Conservation (phyloP, 2,888 invertebrate genomes). For the Adineta ricciae region DNA sequence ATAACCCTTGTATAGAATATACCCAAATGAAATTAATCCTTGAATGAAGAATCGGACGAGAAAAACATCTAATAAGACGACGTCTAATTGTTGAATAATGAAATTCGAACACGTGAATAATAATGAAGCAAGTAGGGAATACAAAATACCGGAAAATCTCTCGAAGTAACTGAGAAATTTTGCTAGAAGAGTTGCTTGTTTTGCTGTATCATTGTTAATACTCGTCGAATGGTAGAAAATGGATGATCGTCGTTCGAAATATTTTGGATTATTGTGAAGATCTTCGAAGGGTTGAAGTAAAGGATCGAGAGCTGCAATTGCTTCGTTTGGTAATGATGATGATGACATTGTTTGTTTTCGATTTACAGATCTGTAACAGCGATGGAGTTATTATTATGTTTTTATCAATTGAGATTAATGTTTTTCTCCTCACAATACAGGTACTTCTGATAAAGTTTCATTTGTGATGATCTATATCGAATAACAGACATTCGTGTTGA, state of each 20-base stretch:
- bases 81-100: background rate
- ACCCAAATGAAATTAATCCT: background rate
- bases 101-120: slow-evolving; percentile 2
- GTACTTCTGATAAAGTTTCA: too few relatives aligned
- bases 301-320: background rate
- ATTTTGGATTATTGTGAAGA: too few relatives aligned
- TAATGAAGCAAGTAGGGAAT: background rate
- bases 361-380: too few relatives aligned
- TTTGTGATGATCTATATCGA: background rate
- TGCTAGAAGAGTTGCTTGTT: background rate
- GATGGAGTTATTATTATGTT: background rate
- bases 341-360: background rate
- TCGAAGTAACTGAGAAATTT: background rate
- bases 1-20: background rate
- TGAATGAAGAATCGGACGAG: background rate
- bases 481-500: background rate
- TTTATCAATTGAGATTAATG: background rate
- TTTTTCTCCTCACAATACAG: too few relatives aligned
- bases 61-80: background rate
- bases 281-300: background rate
- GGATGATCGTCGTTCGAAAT: background rate
- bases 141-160: background rate
- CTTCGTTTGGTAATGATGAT: background rate
- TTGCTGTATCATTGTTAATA: background rate
- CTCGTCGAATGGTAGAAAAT: background rate